Percentiles rank a stretch among this genome's conserved stretches.
Evolutionary conservation across 1,140 invertebrate species (phyloP).

Genomic region (Cylas formicarius): DNA sequence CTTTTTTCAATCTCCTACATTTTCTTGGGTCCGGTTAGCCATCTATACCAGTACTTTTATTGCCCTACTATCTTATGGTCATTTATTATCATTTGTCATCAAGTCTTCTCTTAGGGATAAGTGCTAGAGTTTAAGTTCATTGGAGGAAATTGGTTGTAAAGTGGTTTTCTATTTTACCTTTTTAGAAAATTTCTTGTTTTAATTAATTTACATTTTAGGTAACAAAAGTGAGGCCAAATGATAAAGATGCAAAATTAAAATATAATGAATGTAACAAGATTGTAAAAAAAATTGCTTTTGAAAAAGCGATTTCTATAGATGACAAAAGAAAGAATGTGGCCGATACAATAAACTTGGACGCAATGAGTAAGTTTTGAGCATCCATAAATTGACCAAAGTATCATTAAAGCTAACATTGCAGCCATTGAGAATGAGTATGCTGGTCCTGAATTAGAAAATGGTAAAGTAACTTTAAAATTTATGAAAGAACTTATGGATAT

Average conservation of each 20-base stretch:
- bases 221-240: constrained; percentile 81
- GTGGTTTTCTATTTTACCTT: too few species aligned
- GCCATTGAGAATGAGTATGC: constrained; percentile 91
- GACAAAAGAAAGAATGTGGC: constrained; percentile 79
- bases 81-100: too few species aligned
- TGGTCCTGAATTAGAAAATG: constrained; percentile 85
- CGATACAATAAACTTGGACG: constrained; percentile 80
- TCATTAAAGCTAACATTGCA: constrained; percentile 41
- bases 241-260: constrained; percentile 92
- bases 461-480: constrained; percentile 78
- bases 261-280: constrained; percentile 94
- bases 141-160: too few species aligned
- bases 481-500: constrained; percentile 81
- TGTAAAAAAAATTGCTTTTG: constrained; percentile 89
- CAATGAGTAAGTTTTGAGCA: constrained; percentile 67
- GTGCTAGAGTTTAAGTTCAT: too few species aligned
- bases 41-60: too few species aligned
- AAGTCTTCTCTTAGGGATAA: too few species aligned
- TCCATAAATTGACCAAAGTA: neutral
- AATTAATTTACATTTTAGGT: too few species aligned
- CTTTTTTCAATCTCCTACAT: too few species aligned
- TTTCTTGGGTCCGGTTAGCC: too few species aligned
- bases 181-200: too few species aligned
- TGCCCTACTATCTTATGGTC: too few species aligned
- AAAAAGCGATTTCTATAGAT: constrained; percentile 94